Evolutionary conservation across 2,888 invertebrate genomes (phyloP).

Genomic region (Drosophila flavopinicola): DNA sequence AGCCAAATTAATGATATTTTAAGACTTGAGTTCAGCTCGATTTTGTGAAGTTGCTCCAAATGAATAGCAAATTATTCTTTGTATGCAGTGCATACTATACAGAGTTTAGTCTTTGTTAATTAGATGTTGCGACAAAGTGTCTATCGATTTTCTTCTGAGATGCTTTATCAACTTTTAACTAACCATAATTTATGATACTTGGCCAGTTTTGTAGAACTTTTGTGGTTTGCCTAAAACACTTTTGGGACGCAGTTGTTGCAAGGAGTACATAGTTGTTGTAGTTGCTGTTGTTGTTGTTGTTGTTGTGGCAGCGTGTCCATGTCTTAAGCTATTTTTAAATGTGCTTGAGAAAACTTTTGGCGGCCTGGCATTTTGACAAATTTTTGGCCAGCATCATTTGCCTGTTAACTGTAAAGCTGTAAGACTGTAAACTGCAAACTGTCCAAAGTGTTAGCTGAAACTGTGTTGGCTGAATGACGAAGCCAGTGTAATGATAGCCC

Average conservation of each 20-base stretch:
- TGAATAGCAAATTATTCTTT: not conserved
- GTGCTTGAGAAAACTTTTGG: conserved; percentile 58
- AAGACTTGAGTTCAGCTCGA: not conserved
- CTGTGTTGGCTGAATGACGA: conserved; percentile 43
- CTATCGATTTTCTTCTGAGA: conserved; percentile 43
- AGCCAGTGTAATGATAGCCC: conserved; percentile 38
- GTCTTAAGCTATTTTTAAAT: conserved; percentile 80
- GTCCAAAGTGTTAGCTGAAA: conserved; percentile 21
- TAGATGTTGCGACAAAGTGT: conserved; percentile 29
- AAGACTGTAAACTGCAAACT: conserved; percentile 39
- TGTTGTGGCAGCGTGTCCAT: conserved; percentile 39
- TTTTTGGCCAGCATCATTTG: conserved; percentile 54
- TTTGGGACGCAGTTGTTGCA: conserved; percentile 36
- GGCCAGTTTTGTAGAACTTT: conserved; percentile 47
- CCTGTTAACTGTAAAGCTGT: conserved; percentile 50
- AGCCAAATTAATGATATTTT: not conserved
- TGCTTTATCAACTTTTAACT: conserved; percentile 66
- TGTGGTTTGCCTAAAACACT: conserved; percentile 45
- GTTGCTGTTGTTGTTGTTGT: conserved; percentile 23
- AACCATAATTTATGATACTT: conserved; percentile 73
- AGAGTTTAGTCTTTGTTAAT: conserved; percentile 30
- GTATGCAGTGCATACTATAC: not conserved
- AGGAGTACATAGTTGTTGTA: not conserved
- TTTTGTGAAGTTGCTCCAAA: not conserved
- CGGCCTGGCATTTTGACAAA: conserved; percentile 54